phyloP scores from a whole-genome alignment of 2,797 vertebrate species.

The Rhinatrema bivittatum region DNA sequence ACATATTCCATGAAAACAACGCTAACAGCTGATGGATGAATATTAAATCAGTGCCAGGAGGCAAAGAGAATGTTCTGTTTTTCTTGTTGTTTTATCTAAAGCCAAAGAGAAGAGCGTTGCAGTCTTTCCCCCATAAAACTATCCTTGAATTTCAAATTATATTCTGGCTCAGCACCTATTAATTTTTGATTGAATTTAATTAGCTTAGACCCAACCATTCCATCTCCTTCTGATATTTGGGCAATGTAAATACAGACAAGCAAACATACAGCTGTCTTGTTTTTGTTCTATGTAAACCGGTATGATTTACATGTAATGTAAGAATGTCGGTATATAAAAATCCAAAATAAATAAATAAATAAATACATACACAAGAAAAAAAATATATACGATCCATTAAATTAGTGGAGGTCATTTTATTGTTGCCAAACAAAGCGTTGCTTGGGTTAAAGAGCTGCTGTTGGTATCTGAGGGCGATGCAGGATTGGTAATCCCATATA shows the following conservation, averaged over 20 bases:
- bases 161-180: constrained; percentile 37
- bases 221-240: constrained; percentile 37
- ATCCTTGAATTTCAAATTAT: constrained; percentile 37
- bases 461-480: constrained; percentile 32
- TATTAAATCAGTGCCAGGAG: constrained; percentile 50
- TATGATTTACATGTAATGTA: too few relatives aligned
- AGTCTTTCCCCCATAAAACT: constrained; percentile 45
- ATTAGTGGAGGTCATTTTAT: constrained; percentile 36
- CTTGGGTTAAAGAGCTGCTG: constrained; percentile 30
- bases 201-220: constrained; percentile 40
- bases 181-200: constrained; percentile 49
- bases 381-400: constrained; percentile 34
- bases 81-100: constrained; percentile 45
- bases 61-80: constrained; percentile 44
- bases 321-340: too few relatives aligned
- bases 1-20: constrained; percentile 35
- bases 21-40: constrained; percentile 23
- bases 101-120: constrained; percentile 56
- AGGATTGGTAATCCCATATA: constrained; percentile 45
- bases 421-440: constrained; percentile 23
- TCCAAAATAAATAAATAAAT: too few relatives aligned
- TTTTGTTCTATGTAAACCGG: too few relatives aligned
- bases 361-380: not conserved
- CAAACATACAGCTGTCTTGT: too few relatives aligned
- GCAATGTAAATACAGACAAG: too few relatives aligned